Evolutionary conservation across 64 coral and sea anemone species (phyloP), one percentile per base, ranked within the genome.

Genomic region (Pachyseris speciosa): DNA sequence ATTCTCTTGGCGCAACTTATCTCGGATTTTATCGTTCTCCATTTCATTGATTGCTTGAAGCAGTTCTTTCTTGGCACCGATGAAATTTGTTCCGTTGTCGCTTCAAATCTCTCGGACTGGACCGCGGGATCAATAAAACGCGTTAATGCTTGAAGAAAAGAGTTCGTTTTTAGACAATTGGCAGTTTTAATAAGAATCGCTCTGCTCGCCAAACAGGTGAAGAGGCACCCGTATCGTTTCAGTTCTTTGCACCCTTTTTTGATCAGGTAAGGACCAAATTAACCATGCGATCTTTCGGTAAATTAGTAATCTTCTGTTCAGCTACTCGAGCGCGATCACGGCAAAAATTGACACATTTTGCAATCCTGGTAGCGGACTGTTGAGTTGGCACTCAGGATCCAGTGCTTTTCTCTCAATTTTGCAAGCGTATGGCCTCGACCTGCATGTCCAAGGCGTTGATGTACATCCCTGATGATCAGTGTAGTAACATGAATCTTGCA

Each of bases 401-500:
- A 92, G 52, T 84, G 85, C 38, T 63, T 83, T 39, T 84, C 66
- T 36, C 79, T 69, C 29, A 92, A 39, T 61, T 70, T 37, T 24
- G 78, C 48, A 30, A 92, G 34, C 26, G 52, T 69, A 16, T 74
- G 78, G 38, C 70, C 69, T 16, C 80, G 89, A 26, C 89, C 89
- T 57, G 89, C 78, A 42, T 92, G 89, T 11, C 43, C 78, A 42
- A 92, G 22, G n/a, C n/a, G n/a, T n/a, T n/a, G n/a, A n/a, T n/a
- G n/a, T n/a, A n/a, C n/a, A n/a, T n/a, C n/a, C n/a, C 51, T 37
- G 37, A 92, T 92, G 20, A 92, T 41, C 36, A 94, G 39, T 5
- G 1, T 80, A 7, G 73, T 87, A 24, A 87, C 73, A 28, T 87
- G 84, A 55, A 39, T 83, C 29, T 67, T 74, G 13, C 55, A 30